Evolutionary conservation across 2,888 invertebrate species (phyloP), one percentile per base, ranked within the genome.

Genomic region (Plebejus argus): DNA sequence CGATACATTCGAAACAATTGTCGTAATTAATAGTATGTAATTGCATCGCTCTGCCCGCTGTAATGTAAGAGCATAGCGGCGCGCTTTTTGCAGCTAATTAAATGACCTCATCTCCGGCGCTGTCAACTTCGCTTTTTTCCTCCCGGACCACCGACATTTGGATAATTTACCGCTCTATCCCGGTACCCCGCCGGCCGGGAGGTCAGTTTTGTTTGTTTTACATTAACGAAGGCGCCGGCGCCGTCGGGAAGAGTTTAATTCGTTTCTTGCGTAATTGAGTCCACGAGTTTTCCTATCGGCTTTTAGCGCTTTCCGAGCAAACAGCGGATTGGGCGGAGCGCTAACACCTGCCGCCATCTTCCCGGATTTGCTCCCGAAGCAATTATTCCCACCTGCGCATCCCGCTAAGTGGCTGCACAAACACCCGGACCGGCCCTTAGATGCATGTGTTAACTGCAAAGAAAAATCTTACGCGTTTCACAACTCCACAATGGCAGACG

Each of bases 181-280:
- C 86, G 86, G 82, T 89, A 88, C 91, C 92, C 88, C 88, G 89
- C 88, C 86, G 88, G 89, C 86, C 90, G 89, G 91, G 61, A 91
- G 93, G 92, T 92, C 91, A 91, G 84, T 94, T 90, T 92, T 94
- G 92, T 94, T 94, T 94, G 93, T 93, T 93, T 94, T 94, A 89
- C 92, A 91, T 88, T 91, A 92, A 91, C 90, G 92, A 91, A 87
- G 88, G 88, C 92, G 92, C 91, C 90, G 86, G 85, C 82, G 85
- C 86, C 90, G 92, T 92, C 93, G 92, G 88, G 87, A 84, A 91
- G 91, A 91, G 91, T 92, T 92, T 90, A 89, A 91, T 92, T 89
- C 89, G 89, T 92, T 91, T 89, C 90, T 90, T 85, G 85, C 88
- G 89, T 91, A 92, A 92, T 93, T 91, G 90, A 92, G 92, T 91